Conservation (phyloP, 2,113 vertebrate species). For the Physeter macrocephalus region DNA sequence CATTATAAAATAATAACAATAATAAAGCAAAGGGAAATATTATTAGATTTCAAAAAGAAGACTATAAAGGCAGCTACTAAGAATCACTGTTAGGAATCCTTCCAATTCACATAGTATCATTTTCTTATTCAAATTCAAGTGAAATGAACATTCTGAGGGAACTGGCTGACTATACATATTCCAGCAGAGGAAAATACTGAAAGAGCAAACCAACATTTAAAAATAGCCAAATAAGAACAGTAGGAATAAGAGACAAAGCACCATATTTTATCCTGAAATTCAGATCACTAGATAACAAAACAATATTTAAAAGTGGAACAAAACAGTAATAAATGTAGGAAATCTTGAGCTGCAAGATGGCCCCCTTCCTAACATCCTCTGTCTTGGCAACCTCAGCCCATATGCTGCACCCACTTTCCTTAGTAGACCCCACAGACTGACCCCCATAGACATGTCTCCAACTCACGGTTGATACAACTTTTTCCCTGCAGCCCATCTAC, state of each 20-base stretch:
- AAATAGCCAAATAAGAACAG: not conserved
- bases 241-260: not conserved
- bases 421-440: not conserved
- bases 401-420: not conserved
- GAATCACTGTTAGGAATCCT: not conserved
- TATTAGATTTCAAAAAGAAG: slow-evolving; percentile 1
- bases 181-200: not conserved
- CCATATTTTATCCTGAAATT: not conserved
- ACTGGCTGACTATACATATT: not conserved
- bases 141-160: not conserved
- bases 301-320: not conserved
- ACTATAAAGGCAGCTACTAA: slow-evolving; percentile 22
- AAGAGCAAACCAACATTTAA: not conserved
- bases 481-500: not conserved
- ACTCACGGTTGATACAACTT: not conserved
- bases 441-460: not conserved
- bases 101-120: not conserved
- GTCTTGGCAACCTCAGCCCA: not conserved
- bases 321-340: not conserved
- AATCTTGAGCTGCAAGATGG: not conserved
- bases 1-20: not conserved
- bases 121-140: slow-evolving; percentile 31
- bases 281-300: not conserved
- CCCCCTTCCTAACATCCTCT: not conserved
- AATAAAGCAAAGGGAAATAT: not conserved